Conservation (phyloP, 2,113 vertebrate genomes). For the Sorex fumeus region DNA sequence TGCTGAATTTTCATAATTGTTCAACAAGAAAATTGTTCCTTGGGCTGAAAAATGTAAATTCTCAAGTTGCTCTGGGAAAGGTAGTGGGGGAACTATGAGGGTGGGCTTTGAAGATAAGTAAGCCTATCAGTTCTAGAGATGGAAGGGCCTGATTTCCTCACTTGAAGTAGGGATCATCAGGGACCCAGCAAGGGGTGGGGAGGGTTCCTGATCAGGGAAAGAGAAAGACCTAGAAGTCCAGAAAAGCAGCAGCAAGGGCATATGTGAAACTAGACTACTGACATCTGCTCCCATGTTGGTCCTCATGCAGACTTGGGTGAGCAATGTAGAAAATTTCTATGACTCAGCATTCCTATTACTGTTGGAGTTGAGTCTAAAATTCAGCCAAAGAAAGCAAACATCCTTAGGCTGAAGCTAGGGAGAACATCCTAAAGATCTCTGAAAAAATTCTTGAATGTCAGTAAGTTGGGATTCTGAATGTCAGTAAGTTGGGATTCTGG, state of each 20-base stretch:
- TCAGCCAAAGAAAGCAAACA: background rate
- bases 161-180: background rate
- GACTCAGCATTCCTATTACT: background rate
- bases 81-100: background rate
- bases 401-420: background rate
- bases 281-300: background rate
- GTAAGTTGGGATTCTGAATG: background rate
- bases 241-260: background rate
- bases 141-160: background rate
- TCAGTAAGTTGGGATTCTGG: background rate
- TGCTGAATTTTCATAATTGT: constrained; percentile 77
- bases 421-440: background rate
- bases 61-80: background rate
- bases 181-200: background rate
- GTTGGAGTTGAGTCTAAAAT: background rate
- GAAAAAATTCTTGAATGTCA: background rate
- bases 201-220: background rate
- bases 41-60: constrained; percentile 43
- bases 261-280: background rate
- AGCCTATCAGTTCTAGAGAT: background rate
- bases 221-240: background rate
- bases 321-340: background rate
- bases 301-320: background rate
- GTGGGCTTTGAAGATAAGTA: background rate
- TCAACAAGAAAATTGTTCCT: constrained; percentile 66